Evolutionary conservation across 2,888 invertebrate genomes (phyloP).

Genomic region (Steromphala cineraria): DNA sequence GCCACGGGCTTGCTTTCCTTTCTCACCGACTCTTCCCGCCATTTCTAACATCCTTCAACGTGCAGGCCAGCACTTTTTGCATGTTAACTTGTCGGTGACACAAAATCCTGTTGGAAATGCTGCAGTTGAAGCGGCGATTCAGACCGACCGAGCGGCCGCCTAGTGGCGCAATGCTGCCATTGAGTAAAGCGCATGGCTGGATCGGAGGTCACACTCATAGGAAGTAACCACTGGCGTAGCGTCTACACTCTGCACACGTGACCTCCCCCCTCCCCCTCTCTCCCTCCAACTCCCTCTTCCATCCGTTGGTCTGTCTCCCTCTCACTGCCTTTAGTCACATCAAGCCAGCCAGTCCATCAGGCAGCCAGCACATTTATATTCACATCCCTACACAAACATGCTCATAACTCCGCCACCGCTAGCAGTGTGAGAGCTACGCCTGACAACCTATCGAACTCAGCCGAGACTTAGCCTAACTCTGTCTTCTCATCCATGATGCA

Average conservation of each 20-base stretch:
- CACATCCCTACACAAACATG: background rate
- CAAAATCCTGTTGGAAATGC: background rate
- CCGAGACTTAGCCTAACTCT: background rate
- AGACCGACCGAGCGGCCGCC: background rate
- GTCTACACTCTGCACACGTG: background rate
- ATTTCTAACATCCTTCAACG: constrained; percentile 1
- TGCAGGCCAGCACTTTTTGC: background rate
- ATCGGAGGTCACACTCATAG: background rate
- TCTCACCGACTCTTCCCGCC: background rate
- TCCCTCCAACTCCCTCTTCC: background rate
- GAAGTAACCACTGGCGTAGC: constrained; percentile 5
- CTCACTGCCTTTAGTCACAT: too few species aligned
- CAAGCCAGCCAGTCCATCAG: background rate
- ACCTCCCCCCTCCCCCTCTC: background rate
- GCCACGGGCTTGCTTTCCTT: constrained; percentile 12
- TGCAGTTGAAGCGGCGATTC: background rate
- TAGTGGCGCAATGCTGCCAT: background rate
- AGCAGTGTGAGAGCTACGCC: background rate
- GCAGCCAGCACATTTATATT: background rate
- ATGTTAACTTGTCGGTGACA: background rate
- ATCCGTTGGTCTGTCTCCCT: background rate
- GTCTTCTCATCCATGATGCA: background rate
- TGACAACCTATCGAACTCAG: background rate
- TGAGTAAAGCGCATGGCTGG: constrained; percentile 9
- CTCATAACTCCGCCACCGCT: background rate